phyloP scores from a whole-genome alignment of 2,888 invertebrate species.

The Mesodorylaimus sp. region DNA sequence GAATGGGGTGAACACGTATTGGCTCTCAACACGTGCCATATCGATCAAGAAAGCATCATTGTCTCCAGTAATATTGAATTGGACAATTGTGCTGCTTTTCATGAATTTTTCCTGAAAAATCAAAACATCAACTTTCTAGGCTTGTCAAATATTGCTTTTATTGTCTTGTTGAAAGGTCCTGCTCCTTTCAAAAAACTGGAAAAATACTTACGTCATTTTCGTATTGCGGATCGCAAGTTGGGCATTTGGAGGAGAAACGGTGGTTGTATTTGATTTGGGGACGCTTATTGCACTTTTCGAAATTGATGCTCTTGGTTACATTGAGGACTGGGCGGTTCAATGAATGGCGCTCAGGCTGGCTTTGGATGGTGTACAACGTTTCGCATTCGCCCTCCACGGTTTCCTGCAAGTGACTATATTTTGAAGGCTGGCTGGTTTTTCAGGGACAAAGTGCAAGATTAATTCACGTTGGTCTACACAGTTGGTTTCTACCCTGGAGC shows the following conservation, averaged over 20 bases:
- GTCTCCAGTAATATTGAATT: conserved; percentile 17
- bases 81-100: conserved; percentile 16
- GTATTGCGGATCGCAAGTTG: conserved; percentile 8
- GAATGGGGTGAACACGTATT: conserved; percentile 17
- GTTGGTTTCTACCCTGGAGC: too few relatives aligned
- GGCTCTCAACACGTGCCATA: conserved; percentile 14
- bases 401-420: too few relatives aligned
- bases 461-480: too few relatives aligned
- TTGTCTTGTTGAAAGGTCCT: not conserved
- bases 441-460: too few relatives aligned
- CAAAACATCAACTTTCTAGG: too few relatives aligned
- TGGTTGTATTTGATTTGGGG: conserved; percentile 18
- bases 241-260: conserved; percentile 10
- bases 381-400: conserved; percentile 23
- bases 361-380: conserved; percentile 10
- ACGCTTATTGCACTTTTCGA: conserved; percentile 30
- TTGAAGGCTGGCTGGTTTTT: too few relatives aligned
- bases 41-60: too few relatives aligned
- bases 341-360: not conserved
- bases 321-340: conserved; percentile 18
- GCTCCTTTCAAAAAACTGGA: too few relatives aligned
- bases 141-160: not conserved
- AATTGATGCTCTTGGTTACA: conserved; percentile 33
- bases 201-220: conserved; percentile 5
- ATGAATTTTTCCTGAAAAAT: conserved; percentile 13